These are phyloP conservation scores for Elysia chlorotica DNA, from an alignment of 1,140 invertebrate genomes.

Conservation along the genomic window DNA sequence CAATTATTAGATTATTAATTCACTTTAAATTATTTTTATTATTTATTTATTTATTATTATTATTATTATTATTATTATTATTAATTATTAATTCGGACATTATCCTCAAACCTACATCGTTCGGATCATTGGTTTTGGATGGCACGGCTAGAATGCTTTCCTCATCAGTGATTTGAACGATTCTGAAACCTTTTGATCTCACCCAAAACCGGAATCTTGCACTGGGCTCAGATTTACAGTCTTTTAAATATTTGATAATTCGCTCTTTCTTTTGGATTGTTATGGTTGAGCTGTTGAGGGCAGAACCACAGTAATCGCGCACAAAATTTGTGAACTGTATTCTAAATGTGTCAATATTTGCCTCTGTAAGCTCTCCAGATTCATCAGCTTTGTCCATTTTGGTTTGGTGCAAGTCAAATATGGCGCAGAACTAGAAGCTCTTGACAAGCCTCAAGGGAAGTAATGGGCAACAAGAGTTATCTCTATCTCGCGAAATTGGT, in stretches of 20 bases:
- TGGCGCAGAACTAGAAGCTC: too few species aligned
- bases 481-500: too few species aligned
- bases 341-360: constrained; percentile 3
- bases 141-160: constrained; percentile 27
- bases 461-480: too few species aligned
- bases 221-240: constrained; percentile 19
- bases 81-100: too few species aligned
- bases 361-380: too few species aligned
- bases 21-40: too few species aligned
- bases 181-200: constrained; percentile 28
- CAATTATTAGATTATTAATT: too few species aligned
- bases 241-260: constrained; percentile 25
- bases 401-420: too few species aligned
- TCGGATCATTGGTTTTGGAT: constrained; percentile 22
- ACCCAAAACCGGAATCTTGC: constrained; percentile 33
- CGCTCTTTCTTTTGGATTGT: background rate
- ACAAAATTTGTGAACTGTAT: constrained; percentile 6
- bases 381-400: too few species aligned
- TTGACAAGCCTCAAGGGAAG: too few species aligned
- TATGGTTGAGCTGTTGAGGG: constrained; percentile 11
- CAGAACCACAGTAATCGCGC: constrained; percentile 9
- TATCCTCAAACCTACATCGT: constrained; percentile 20
- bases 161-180: constrained; percentile 27
- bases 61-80: too few species aligned
- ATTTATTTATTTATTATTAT: too few species aligned